phyloP scores from a whole-genome alignment of 2,888 invertebrate species.

The Cosmia trapezina region DNA sequence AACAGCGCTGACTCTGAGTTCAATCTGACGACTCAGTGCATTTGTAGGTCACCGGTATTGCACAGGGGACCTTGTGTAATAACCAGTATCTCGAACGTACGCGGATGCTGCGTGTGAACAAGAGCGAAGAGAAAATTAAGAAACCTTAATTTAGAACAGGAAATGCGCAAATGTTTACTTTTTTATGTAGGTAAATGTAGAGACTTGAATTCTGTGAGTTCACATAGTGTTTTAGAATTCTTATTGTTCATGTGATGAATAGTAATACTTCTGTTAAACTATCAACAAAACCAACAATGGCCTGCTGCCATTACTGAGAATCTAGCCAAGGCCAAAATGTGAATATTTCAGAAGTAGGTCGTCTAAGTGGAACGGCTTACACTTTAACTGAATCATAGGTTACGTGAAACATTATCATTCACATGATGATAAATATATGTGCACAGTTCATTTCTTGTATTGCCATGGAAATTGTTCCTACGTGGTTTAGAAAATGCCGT shows the following conservation, averaged over 20 bases:
- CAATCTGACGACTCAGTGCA: slow-evolving; percentile 72
- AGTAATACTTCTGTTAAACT: slow-evolving; percentile 46
- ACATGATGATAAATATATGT: slow-evolving; percentile 52
- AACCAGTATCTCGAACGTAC: slow-evolving; percentile 75
- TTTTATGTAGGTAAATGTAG: slow-evolving; percentile 29
- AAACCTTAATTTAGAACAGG: slow-evolving; percentile 60
- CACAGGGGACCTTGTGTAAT: slow-evolving; percentile 83
- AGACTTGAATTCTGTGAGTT: slow-evolving; percentile 19
- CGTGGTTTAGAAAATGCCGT: background rate
- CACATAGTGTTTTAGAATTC: slow-evolving; percentile 15
- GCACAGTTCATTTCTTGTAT: slow-evolving; percentile 34
- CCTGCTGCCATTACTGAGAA: slow-evolving; percentile 74
- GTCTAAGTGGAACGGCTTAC: slow-evolving; percentile 74
- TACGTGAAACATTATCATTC: slow-evolving; percentile 66
- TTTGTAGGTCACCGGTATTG: slow-evolving; percentile 86
- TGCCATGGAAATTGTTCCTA: slow-evolving; percentile 22
- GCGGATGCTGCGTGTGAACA: slow-evolving; percentile 72
- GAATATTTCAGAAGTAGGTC: slow-evolving; percentile 81
- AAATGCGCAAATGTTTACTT: slow-evolving; percentile 53
- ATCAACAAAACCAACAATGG: slow-evolving; percentile 65
- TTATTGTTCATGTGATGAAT: slow-evolving; percentile 35
- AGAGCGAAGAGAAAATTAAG: slow-evolving; percentile 62
- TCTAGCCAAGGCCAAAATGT: slow-evolving; percentile 74
- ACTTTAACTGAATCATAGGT: slow-evolving; percentile 76
- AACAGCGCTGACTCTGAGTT: slow-evolving; percentile 74